Conservation (phyloP, 2,888 invertebrate genomes). For the Noctua janthe region DNA sequence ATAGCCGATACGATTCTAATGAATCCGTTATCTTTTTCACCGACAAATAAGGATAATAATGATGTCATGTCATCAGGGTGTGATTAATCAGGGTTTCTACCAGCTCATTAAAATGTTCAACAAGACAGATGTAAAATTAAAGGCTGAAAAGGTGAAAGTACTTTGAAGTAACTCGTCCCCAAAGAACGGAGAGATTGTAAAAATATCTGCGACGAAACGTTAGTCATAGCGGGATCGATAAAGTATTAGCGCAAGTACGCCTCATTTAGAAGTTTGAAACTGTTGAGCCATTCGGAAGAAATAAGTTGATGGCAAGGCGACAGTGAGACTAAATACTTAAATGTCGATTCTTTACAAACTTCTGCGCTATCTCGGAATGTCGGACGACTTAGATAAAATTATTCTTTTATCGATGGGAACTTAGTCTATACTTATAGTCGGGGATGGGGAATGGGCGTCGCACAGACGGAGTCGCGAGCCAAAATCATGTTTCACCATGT, state of each 20-base stretch:
- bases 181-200: constrained; percentile 32
- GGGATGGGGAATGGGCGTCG: constrained; percentile 50
- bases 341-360: constrained; percentile 57
- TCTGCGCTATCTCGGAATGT: constrained; percentile 59
- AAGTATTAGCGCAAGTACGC: constrained; percentile 53
- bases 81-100: not conserved
- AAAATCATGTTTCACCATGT: constrained; percentile 54
- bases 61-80: constrained; percentile 7
- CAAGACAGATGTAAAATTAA: not conserved
- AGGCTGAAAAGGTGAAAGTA: constrained; percentile 30
- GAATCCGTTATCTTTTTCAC: constrained; percentile 20
- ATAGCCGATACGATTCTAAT: constrained; percentile 34
- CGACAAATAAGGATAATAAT: constrained; percentile 33
- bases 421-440: constrained; percentile 36
- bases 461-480: constrained; percentile 52
- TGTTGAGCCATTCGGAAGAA: constrained; percentile 40
- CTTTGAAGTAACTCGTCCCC: constrained; percentile 15
- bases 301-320: constrained; percentile 43
- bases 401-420: constrained; percentile 59
- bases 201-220: constrained; percentile 46
- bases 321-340: constrained; percentile 51
- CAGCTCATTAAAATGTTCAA: constrained; percentile 5
- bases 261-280: constrained; percentile 55
- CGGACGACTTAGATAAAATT: constrained; percentile 58
- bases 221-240: constrained; percentile 58